Evolutionary conservation across 2,797 vertebrate genomes (phyloP), one percentile per base, ranked within the genome.

Genomic region (Podarcis lilfordi): DNA sequence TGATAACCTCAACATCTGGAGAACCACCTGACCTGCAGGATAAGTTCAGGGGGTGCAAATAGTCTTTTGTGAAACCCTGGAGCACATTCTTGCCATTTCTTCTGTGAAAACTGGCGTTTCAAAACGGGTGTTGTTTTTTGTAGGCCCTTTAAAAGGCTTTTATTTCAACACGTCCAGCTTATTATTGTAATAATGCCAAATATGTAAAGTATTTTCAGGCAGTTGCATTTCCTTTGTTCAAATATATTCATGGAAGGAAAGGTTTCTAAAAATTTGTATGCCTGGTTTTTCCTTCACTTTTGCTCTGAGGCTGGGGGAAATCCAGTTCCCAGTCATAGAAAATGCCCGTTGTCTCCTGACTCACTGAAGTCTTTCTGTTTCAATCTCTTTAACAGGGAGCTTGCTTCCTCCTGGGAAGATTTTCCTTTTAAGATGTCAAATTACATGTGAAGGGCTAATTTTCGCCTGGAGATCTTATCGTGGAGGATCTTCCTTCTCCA

Each of bases 381-480:
- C 88, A 92, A 90, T 94, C 91, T 93, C 72, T 74, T 86, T 76
- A 92, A 94, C 88, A 92, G 93, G 92, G 92, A 93, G 83, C 85
- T 91, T 77, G 25, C 45, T 93, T 94, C 92, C 92, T 94, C 93
- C 91, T 87, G 93, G 92, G 94, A 93, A 86, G 68, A 80, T 92
- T 91, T 94, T 92, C 92, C 75, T 94, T 96, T 93, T 91, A 92
- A 92, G 89, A 93, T 90, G 92, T 93, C 93, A 94, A 95, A 95
- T 95, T 95, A 92, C 84, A 94, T 92, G 92, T 93, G 93, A 96
- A 95, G 90, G 93, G 89, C 92, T 95, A 94, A 95, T 95, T 93
- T 95, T 94, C 88, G 77, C 91, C 92, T 90, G 80, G 92, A 93
- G 91, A 92, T 85, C 79, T 91, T 92, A 92, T 93, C 92, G 86